Evolutionary conservation across 2,888 invertebrate species (phyloP), one percentile per base, ranked within the genome.

Genomic region (Cancer borealis): DNA sequence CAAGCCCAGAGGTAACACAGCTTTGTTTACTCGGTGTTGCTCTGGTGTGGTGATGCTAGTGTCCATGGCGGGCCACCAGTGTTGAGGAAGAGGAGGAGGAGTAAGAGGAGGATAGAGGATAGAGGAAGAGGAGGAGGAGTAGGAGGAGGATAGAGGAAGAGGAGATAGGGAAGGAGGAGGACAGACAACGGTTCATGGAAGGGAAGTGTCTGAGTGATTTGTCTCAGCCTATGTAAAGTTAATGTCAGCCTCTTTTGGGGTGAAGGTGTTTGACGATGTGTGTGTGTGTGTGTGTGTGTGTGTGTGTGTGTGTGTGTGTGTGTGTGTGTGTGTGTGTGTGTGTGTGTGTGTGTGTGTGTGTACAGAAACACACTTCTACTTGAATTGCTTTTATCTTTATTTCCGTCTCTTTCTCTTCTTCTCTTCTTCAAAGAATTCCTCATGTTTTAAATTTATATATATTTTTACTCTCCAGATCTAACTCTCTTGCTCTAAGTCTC

Each of bases 281-380:
- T 73, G 73, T 73, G 73, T 73, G 73, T 73, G 73, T 73, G 73
- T 73, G 73, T 73, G 73, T 73, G 73, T 73, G 73, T 26, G 73
- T 73, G 73, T 73, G 73, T 73, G 73, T 73, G 73, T 73, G 73
- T 73, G 73, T 73, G 73, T 73, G 73, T 73, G 73, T 73, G 73
- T 73, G 73, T 73, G 73, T 73, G 73, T 73, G 73, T 73, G 73
- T 73, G 66, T 73, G 66, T 73, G n/a, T 21, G 66, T 21, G n/a
- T 73, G n/a, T 73, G n/a, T n/a, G 21, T 54, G 54, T 54, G 54
- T 54, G 54, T 54, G 54, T 54, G 54, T 54, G 54, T 54, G 54
- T 54, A 14, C 14, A 39, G 39, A 39, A 39, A 39, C 39, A 39
- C 39, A 39, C 39, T 39, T 39, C 39, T 39, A 39, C 39, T 39